Evolutionary conservation across 2,888 invertebrate genomes (phyloP).

Genomic region (Sarcophaga caerulescens): DNA sequence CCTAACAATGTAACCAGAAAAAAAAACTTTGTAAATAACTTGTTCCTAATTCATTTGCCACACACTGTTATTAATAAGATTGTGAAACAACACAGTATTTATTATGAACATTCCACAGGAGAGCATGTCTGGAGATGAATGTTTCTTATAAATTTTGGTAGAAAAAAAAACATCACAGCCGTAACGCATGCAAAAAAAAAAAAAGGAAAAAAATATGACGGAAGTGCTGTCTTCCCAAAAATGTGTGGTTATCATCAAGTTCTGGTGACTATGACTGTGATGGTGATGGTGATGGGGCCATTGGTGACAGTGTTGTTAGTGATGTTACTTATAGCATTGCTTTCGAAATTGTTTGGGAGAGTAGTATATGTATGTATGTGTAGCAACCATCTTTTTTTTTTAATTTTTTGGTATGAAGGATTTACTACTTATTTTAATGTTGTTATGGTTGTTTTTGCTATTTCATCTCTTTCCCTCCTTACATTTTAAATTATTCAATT

Average conservation of each 20-base stretch:
- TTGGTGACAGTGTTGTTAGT: neutral
- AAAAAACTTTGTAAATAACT: neutral
- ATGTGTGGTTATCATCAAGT: slow-evolving; percentile 63
- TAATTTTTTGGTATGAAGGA: slow-evolving; percentile 52
- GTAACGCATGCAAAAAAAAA: slow-evolving; percentile 20
- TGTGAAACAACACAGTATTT: slow-evolving; percentile 28
- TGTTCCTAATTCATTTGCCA: neutral
- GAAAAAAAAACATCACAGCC: slow-evolving; percentile 19
- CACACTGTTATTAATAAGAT: neutral
- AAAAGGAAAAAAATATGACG: slow-evolving; percentile 37
- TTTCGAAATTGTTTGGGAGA: no score
- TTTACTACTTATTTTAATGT: slow-evolving; percentile 50
- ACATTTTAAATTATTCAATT: slow-evolving; percentile 53
- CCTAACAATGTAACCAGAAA: no score
- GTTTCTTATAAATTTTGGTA: slow-evolving; percentile 30
- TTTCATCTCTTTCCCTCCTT: slow-evolving; percentile 1
- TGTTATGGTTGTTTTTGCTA: neutral
- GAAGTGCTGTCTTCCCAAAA: slow-evolving; percentile 62
- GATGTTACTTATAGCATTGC: neutral
- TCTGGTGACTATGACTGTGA: slow-evolving; percentile 18
- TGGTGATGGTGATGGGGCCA: neutral
- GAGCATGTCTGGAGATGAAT: slow-evolving; percentile 35
- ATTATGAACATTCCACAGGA: slow-evolving; percentile 26
- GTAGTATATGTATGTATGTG: neutral
- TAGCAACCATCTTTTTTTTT: slow-evolving; percentile 31